Conservation (phyloP, 2,797 vertebrate genomes). For the Coracias cyanogaster region DNA sequence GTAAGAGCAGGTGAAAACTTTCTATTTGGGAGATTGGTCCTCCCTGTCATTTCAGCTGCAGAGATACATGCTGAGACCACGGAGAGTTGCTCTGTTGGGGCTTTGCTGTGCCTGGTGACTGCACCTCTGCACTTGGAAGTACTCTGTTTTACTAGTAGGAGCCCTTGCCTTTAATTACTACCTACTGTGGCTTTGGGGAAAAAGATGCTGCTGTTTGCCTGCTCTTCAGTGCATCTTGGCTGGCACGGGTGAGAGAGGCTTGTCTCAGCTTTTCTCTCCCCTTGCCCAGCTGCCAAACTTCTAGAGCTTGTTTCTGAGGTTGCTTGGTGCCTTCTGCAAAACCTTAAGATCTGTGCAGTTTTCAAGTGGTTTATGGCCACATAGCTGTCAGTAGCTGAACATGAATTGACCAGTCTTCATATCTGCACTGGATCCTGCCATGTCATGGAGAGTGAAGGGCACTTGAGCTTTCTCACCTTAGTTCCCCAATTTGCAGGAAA, state of each 20-base stretch:
- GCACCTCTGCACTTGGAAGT: background rate
- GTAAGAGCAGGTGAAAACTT: background rate
- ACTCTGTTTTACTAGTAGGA: background rate
- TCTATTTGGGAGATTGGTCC: background rate
- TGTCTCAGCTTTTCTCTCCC: background rate
- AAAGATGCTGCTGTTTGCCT: background rate
- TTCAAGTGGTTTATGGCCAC: background rate
- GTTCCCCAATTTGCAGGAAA: background rate
- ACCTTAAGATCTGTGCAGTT: background rate
- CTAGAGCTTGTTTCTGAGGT: background rate
- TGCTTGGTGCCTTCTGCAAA: background rate
- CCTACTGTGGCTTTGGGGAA: background rate
- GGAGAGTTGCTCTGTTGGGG: accelerated
- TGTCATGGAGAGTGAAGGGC: background rate
- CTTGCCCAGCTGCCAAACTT: background rate
- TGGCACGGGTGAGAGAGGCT: background rate
- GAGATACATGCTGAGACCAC: background rate
- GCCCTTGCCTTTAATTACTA: background rate
- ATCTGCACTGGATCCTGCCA: accelerated
- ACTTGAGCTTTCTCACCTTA: background rate
- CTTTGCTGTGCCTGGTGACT: background rate
- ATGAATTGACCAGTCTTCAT: background rate
- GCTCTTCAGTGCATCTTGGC: background rate
- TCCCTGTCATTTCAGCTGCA: background rate
- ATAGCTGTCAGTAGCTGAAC: background rate